Evolutionary conservation across 30 jellyfish, hydroid and myxozoan species (phyloP), one percentile per base, ranked within the genome.

Genomic region (Sanderia malayensis): DNA sequence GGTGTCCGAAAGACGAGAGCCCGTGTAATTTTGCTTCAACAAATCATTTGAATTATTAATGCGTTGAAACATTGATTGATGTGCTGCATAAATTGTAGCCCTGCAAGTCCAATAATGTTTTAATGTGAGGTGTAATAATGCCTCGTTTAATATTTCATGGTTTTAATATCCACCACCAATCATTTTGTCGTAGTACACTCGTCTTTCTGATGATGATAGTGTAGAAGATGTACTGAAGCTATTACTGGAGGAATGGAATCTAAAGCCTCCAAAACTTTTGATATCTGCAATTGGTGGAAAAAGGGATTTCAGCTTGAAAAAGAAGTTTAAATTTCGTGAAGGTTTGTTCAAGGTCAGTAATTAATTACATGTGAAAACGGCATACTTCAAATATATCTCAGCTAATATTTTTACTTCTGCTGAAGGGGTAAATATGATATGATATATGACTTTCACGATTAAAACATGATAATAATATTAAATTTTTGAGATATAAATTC

Each of bases 221-320:
- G 80, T 86, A 24, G 46, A 69, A 20, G 73, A 70, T 58, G 95
- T 78, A 10, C 55, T 89, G 11, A 67, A 75, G 24, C 73, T 89
- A 34, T 94, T 89, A 0, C 77, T 67, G 34, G 75, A 70, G 58
- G 93, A 81, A 75, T 89, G 97, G 97, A 74, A 70, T 18, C 61
- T 89, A 59, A 93, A 89, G 24, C 70, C 17, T 57, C 97, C 97
- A 26, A 70, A 71, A 46, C 82, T 89, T 15, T 77, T 89, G 67
- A 87, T 89, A 0, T 89, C 97, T 57, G 97, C 82, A 28, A 89
- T 95, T 63, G 97, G 97, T 19, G 97, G 97, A 49, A 95, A 95
- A 53, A 89, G 82, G 68, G 33, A 83, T 0, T 89, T 89, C 66
- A 74, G 69, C 44, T 82, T 89, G 10, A 85, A 84, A 7, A 30